Evolutionary conservation across 1,140 invertebrate species (phyloP), one percentile per base, ranked within the genome.

Genomic region (Pygmarrhopalites habei): DNA sequence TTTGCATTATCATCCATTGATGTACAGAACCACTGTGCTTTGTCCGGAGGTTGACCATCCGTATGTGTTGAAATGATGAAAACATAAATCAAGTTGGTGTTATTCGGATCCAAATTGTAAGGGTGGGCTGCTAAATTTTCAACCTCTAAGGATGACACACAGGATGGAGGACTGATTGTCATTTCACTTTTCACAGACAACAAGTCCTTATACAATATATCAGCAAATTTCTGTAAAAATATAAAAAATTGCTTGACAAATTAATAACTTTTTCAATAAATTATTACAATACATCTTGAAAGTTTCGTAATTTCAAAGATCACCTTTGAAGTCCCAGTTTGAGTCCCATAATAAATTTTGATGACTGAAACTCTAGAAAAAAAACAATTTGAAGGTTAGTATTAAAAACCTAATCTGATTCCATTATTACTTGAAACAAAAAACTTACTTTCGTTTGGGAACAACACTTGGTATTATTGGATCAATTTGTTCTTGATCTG

Each of bases 11-110:
- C 82, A 64, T 78, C 65, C 7, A 84, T 64, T 77, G 79, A 82
- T 71, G 79, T 79, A 67, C 68, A 81, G 69, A 84, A 83, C 81
- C 82, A 83, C 23, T 68, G 53, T 21, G 74, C 73, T 47, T 67
- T 72, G 29, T 77, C 73, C 43, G 82, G 81, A 30, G 82, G 80
- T 21, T 64, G 62, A 3, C 83, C 83, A 67, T 81, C 80, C 2
- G 74, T 75, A 70, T 83, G 81, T 0, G 83, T 85, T 7, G 82
- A 82, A 23, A 83, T 67, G 28, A 85, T 70, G 64, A 83, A 78
- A 15, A 84, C 66, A 1, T 29, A 39, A 41, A 66, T 39, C 23
- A 46, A 5, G 2, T 5, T 26, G 1, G 63, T 39, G n/a, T 30
- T 28, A 15, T 28, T 29, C 12, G 46, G 29, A n/a, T 57, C 49